These are phyloP conservation scores for Platyrinchus mystaceus DNA, from an alignment of 2,797 vertebrate genomes.

Conservation along the genomic window DNA sequence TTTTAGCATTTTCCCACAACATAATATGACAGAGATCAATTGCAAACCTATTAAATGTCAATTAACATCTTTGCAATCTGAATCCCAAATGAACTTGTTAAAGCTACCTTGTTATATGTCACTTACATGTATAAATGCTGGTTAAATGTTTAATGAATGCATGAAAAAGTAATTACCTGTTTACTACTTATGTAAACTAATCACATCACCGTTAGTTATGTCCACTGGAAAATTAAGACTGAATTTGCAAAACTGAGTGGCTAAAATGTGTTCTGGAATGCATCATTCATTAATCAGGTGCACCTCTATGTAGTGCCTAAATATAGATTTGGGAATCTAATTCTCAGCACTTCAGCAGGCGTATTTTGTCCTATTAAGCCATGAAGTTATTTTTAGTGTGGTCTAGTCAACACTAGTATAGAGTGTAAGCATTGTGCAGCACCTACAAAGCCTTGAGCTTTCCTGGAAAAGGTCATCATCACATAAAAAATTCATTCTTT, in stretches of 20 bases:
- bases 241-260: background rate
- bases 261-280: background rate
- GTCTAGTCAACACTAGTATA: background rate
- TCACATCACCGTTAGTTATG: background rate
- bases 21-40: slow-evolving; percentile 68
- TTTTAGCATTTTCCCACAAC: slow-evolving; percentile 25
- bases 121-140: slow-evolving; percentile 57
- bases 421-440: background rate
- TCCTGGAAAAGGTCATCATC: background rate
- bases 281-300: slow-evolving; percentile 7
- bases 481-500: background rate
- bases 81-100: slow-evolving; percentile 70
- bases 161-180: slow-evolving; percentile 69
- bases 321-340: background rate
- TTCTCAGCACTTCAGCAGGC: background rate
- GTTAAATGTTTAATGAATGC: slow-evolving; percentile 69
- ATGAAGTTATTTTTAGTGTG: background rate
- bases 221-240: slow-evolving; percentile 7
- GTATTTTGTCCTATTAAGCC: background rate
- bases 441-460: background rate
- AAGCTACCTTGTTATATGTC: slow-evolving; percentile 58
- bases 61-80: slow-evolving; percentile 68
- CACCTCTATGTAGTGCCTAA: background rate
- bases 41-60: slow-evolving; percentile 70
- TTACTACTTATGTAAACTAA: slow-evolving; percentile 56